These are phyloP conservation scores for Melanotaenia maccullochi DNA, from an alignment of 2,797 vertebrate species.

Conservation along the genomic window DNA sequence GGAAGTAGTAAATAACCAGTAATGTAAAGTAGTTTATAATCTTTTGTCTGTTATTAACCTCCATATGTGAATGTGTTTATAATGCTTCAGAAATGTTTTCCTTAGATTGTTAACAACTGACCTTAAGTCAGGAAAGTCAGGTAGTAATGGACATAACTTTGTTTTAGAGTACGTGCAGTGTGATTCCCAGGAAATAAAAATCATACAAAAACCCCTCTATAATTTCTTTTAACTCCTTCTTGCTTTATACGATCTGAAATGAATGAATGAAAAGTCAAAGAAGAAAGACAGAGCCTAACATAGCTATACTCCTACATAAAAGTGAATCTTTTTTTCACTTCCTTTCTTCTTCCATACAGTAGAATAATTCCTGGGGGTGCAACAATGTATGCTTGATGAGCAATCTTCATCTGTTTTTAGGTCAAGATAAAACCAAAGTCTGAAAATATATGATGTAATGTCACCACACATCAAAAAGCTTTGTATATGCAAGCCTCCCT, in stretches of 20 bases:
- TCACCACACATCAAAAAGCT: constrained; percentile 26
- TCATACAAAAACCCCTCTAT: background rate
- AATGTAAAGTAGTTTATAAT: constrained; percentile 10
- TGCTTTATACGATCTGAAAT: constrained; percentile 15
- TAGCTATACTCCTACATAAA: constrained; percentile 12
- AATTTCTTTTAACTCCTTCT: background rate
- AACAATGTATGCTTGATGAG: constrained; percentile 39
- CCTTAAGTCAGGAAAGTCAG: background rate
- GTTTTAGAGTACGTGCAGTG: constrained; percentile 35
- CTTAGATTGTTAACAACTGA: too few species aligned
- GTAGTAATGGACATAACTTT: background rate
- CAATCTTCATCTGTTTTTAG: constrained; percentile 18
- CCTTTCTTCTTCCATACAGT: constrained; percentile 13
- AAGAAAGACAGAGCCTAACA: constrained; percentile 7
- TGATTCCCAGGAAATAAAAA: constrained; percentile 11
- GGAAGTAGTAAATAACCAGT: background rate
- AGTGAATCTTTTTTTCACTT: constrained; percentile 17
- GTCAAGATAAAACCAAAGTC: constrained; percentile 9
- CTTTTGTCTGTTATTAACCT: constrained; percentile 13
- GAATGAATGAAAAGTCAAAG: constrained; percentile 2
- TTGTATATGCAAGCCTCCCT: constrained; percentile 13
- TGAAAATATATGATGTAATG: constrained; percentile 20
- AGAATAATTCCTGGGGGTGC: constrained; percentile 13
- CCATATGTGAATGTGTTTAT: constrained; percentile 16
- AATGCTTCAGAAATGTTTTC: background rate